Evolutionary conservation across 2,888 invertebrate species (phyloP).

Genomic region (Eurois occulta): DNA sequence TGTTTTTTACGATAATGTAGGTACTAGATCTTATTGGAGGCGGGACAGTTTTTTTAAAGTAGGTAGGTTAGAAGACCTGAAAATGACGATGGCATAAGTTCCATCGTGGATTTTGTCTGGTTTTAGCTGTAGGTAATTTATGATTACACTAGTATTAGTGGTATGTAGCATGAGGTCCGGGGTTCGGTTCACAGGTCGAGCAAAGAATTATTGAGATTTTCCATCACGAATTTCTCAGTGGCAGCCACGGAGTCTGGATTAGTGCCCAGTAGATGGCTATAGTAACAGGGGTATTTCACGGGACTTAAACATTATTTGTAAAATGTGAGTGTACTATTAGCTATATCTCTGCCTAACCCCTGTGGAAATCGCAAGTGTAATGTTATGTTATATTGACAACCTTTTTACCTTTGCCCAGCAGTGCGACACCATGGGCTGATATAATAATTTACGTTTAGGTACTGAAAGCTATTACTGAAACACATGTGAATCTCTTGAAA

Average conservation of each 20-base stretch:
- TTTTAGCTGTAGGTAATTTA: background rate
- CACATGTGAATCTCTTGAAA: background rate
- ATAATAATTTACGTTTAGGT: background rate
- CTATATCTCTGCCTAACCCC: too few relatives aligned
- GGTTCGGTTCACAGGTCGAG: background rate
- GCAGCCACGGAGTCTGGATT: too few relatives aligned
- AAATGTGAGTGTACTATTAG: background rate
- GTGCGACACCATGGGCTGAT: background rate
- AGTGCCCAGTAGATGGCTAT: too few relatives aligned
- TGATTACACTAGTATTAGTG: too few relatives aligned
- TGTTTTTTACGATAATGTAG: slow-evolving; percentile 7
- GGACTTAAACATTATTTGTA: background rate
- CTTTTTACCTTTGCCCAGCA: too few relatives aligned
- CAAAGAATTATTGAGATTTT: background rate
- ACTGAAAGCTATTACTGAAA: too few relatives aligned
- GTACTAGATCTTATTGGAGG: background rate
- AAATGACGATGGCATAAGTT: background rate
- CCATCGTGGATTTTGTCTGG: background rate
- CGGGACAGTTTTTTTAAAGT: background rate
- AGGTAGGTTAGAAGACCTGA: background rate
- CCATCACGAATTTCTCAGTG: too few relatives aligned
- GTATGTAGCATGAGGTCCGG: background rate
- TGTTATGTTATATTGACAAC: too few relatives aligned
- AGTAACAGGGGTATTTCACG: too few relatives aligned
- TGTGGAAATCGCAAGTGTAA: too few relatives aligned